phyloP scores from a whole-genome alignment of 2,113 vertebrate genomes.

The Onychostoma macrolepis region DNA sequence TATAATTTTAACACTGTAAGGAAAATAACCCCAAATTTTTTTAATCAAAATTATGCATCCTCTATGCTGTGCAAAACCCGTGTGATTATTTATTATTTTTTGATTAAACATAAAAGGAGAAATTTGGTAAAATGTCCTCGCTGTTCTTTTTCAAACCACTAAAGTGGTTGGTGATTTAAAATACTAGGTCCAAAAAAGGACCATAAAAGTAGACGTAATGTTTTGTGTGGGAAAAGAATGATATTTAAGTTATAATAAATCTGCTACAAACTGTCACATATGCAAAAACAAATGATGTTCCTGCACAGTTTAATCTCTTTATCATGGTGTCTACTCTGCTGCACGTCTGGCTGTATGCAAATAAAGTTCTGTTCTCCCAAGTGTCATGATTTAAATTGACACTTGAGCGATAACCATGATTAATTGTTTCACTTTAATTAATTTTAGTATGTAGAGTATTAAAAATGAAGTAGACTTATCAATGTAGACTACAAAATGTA shows the following conservation, averaged over 20 bases:
- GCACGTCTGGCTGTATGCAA: too few relatives aligned
- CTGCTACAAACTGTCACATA: not conserved
- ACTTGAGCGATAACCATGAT: too few relatives aligned
- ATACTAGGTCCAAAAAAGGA: not conserved
- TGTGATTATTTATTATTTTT: not conserved
- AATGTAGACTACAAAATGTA: too few relatives aligned
- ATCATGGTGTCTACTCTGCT: too few relatives aligned
- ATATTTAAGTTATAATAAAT: not conserved
- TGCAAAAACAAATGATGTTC: not conserved
- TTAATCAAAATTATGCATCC: not conserved
- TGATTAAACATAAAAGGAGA: not conserved
- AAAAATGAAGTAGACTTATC: too few relatives aligned
- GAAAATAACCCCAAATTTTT: not conserved
- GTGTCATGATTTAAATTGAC: too few relatives aligned
- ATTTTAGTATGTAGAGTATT: too few relatives aligned
- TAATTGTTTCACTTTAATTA: too few relatives aligned
- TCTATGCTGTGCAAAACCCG: not conserved
- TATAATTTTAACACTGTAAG: not conserved
- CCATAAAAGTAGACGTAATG: not conserved
- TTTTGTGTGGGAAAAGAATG: not conserved
- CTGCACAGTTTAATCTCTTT: too few relatives aligned
- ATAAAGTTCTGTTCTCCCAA: too few relatives aligned
- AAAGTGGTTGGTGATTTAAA: not conserved
- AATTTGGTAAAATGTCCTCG: not conserved
- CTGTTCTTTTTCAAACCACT: not conserved